Evolutionary conservation across 2,797 vertebrate species (phyloP), one percentile per base, ranked within the genome.

Genomic region (Anguilla pacifica): DNA sequence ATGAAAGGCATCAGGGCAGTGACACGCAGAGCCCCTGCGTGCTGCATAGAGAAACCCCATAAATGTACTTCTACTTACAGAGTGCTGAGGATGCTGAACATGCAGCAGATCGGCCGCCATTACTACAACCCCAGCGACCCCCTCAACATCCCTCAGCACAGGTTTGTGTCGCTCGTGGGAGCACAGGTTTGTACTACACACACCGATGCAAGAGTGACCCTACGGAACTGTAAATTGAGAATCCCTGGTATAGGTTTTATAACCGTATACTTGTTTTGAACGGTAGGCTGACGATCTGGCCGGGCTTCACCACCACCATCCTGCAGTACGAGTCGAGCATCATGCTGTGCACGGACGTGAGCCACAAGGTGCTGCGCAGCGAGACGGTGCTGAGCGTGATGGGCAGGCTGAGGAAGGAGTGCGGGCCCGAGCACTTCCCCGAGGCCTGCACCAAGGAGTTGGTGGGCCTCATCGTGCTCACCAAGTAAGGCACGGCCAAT

Each of bases 71-170:
- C 89, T 72, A 64, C 53, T 92, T 89, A 22, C 85, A 99, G 98
- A 92, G 95, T 98, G 89, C 88, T 99, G 94, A 98, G 97, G 93
- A 96, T 98, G 83, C 94, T 99, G 89, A 96, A 97, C 86, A 96
- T 99, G 96, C 98, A 99, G 90, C 98, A 99, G 93, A 97, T 99
- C 86, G 98, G 98, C 89, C 97, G 98, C 74, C 97, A 99, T 95
- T 98, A 98, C 90, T 99, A 99, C 92, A 97, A 96, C 90, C 97
- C 98, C 0, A 91, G 89, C 4, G 97, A 99, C 92, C 97, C 97
- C 0, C 94, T 98, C 72, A 95, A 94, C 92, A 95, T 99, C 89
- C 96, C 97, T 25, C 96, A 97, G 87, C 98, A 99, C 93, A 97
- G 95, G 98, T 98, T 85, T 84, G 94, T 84, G 35, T 72, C 72